Base-by-base conservation (phyloP, 2,888 invertebrate species). In the Stegophylla sp. region DNA sequence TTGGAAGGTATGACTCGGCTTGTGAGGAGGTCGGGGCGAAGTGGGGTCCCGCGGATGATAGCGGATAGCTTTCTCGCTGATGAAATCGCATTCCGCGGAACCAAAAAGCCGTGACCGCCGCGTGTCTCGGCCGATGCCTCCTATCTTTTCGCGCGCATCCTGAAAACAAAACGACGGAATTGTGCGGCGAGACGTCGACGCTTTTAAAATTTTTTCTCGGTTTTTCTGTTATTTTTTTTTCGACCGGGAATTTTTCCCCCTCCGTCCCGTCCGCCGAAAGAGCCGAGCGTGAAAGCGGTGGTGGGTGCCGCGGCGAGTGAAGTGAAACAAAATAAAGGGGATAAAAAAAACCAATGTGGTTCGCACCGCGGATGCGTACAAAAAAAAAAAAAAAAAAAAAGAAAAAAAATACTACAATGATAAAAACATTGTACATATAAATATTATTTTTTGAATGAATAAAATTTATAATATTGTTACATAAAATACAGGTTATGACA, bases 1-100 rank as follows among this genome's bases (percentile, higher is more conserved):
- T n/a, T n/a, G n/a, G n/a, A n/a, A 34, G 34, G 3, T 34, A 7
- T 34, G 34, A 34, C 34, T 34, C 34, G 34, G 56, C 20, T 56
- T 56, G 56, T 12, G 56, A 10, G 7, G 53, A 12, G 9, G 2
- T 3, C 23, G 45, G 23, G 48, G 23, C 17, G 41, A 4, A 17
- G 43, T 26, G 7, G 17, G 72, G 28, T 45, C 43, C 26, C 43
- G 15, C 53, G 20, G 53, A n/a, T n/a, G n/a, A n/a, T n/a, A 41
- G 23, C 53, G 53, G 43, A 61, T 61, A 56, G 66, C 77, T 69
- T 77, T 77, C 77, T 69, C 26, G 69, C 48, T 77, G 69, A 77
- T 77, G 77, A 77, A 77, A 77, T 77, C 77, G 77, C 77, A 77
- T 77, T 77, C 77, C 77, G 34, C 69, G 17, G 69, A 77, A 69